Conservation (phyloP, 1,140 invertebrate genomes). For the Oreohelix idahoensis region DNA sequence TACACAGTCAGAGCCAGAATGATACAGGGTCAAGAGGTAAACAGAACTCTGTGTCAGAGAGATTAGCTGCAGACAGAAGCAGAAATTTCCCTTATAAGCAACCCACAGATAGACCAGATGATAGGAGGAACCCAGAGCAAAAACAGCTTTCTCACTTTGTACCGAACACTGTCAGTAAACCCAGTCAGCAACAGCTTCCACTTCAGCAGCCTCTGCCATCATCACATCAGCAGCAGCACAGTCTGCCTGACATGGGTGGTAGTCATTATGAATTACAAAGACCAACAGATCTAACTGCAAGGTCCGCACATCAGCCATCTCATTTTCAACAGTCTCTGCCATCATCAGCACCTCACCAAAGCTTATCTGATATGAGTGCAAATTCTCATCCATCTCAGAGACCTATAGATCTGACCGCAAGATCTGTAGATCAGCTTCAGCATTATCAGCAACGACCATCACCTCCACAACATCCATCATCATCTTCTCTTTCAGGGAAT, state of each 20-base stretch:
- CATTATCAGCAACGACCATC: slow-evolving; percentile 25
- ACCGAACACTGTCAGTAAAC: neutral
- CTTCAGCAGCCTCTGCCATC: neutral
- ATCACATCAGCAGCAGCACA: slow-evolving; percentile 7
- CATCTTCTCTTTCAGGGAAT: slow-evolving; percentile 12
- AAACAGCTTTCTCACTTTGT: neutral
- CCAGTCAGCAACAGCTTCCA: neutral
- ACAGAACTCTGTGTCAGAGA: neutral
- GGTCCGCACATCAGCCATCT: neutral
- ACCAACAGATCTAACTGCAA: neutral
- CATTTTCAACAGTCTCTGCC: neutral
- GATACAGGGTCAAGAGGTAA: neutral
- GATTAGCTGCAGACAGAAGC: neutral
- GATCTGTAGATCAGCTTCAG: neutral
- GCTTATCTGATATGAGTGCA: neutral
- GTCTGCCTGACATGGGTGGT: neutral
- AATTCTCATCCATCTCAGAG: slow-evolving; percentile 8
- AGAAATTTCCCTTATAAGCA: neutral
- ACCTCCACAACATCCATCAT: slow-evolving; percentile 13
- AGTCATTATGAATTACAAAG: neutral
- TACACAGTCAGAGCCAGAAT: neutral
- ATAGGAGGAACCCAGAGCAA: neutral
- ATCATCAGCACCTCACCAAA: neutral
- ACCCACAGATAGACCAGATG: neutral
- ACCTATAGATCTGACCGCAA: slow-evolving; percentile 1